phyloP scores from a whole-genome alignment of 2,797 vertebrate genomes.

The Ficedula albicollis region DNA sequence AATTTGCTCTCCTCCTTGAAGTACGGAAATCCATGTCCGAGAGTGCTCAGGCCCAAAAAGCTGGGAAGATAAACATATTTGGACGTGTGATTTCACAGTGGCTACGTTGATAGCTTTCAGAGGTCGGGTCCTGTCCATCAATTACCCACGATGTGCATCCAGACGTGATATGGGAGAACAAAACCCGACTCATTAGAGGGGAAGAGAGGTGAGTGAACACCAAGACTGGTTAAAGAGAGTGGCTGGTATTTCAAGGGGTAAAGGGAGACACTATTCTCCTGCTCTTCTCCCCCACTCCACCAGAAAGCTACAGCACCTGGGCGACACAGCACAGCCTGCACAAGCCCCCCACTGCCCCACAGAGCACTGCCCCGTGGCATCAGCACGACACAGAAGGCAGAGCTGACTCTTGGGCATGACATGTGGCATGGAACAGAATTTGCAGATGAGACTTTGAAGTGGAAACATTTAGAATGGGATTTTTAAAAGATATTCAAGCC shows the following conservation, averaged over 20 bases:
- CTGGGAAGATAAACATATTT: conserved; percentile 63
- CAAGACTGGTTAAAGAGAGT: conserved; percentile 6
- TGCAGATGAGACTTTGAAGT: not conserved
- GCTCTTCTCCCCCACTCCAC: not conserved
- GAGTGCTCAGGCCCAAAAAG: not conserved
- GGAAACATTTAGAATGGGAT: not conserved
- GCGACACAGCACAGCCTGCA: not conserved
- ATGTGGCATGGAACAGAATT: not conserved
- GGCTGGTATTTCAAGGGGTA: not conserved
- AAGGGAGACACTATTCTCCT: not conserved
- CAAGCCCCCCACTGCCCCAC: not conserved
- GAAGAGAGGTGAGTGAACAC: conserved; percentile 40
- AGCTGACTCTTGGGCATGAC: not conserved
- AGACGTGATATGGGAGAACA: conserved; percentile 51
- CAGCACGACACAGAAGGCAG: not conserved
- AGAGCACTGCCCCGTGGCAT: not conserved
- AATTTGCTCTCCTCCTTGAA: conserved; percentile 59
- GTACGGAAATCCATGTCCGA: not conserved
- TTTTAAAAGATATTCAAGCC: conserved; percentile 32
- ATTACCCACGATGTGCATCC: conserved; percentile 51
- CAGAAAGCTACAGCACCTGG: not conserved
- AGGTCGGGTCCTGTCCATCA: conserved; percentile 63
- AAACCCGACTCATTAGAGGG: conserved; percentile 37
- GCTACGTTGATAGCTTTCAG: conserved; percentile 46
- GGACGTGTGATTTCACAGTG: conserved; percentile 67